Base-by-base conservation (phyloP, 2,888 invertebrate species). In the Omphaloscelis lunosa region DNA sequence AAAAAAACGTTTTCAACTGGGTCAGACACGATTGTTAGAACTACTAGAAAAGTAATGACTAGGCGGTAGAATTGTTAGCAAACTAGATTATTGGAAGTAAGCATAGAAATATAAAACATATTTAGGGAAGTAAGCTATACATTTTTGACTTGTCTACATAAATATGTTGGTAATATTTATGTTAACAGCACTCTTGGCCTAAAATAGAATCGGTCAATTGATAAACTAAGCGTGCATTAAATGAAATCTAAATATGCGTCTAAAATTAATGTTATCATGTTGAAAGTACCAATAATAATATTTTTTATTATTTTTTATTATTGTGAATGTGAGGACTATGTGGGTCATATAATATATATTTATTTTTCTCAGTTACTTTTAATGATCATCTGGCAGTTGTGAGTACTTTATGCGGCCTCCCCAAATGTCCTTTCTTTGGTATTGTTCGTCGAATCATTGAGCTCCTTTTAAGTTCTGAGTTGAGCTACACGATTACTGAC, bases 1-100 rank as follows among this genome's bases (percentile, higher is more conserved):
- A n/a, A n/a, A n/a, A 66, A 61, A 20, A 48, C 29, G 67, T 69
- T 27, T 56, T 27, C 41, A 79, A 74, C 65, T 77, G 62, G 76
- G 78, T 72, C 80, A 79, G 29, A 53, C n/a, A 61, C 27, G 59
- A 41, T 29, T 69, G 20, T 72, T 48, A 53, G 41, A 79, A 68
- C 51, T 80, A 41, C 59, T 78, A 67, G 48, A 70, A 85, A 82
- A 70, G n/a, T 63, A 34, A 82, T 87, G 86, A 87, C 65, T 61
- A 70, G 11, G 48, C 69, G n/a, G 27, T 72, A 61, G 48, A 56
- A 9, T 51, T 45, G 20, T 72, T n/a, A 56, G 41, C 63, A 11
- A 66, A 70, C 34, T 73, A 56, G 48, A 70, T 75, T 74, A 51
- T 61, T 61, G 20, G n/a, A 82, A 41, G 34, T 75, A 72, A 73